These are phyloP conservation scores for Lerema accius DNA, from an alignment of 1,140 invertebrate species.

Conservation along the genomic window DNA sequence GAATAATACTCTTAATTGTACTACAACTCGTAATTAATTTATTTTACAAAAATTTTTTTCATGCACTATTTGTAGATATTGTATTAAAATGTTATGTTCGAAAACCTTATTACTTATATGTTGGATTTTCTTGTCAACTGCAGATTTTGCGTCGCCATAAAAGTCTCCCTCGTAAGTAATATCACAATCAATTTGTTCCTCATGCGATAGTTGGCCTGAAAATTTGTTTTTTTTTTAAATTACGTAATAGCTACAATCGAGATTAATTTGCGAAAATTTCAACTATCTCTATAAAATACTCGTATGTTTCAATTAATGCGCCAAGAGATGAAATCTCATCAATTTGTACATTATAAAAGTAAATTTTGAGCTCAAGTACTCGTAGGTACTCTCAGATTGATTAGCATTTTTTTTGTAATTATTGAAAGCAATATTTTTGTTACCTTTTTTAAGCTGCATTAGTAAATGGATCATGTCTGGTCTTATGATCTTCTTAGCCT, in stretches of 20 bases:
- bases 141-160: constrained; percentile 67
- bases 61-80: no score
- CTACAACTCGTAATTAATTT: no score
- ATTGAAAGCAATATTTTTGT: neutral
- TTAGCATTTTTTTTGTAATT: no score
- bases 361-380: no score
- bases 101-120: constrained; percentile 45
- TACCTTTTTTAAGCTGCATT: constrained; percentile 74
- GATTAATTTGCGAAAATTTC: no score
- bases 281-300: neutral
- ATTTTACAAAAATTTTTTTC: no score
- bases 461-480: constrained; percentile 82
- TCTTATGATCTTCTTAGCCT: constrained; percentile 66
- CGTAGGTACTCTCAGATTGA: no score
- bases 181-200: constrained; percentile 36
- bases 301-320: neutral
- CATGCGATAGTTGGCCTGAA: constrained; percentile 49
- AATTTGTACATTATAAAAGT: no score
- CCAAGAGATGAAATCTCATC: no score
- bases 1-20: no score
- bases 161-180: constrained; percentile 49
- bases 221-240: neutral
- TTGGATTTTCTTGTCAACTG: constrained; percentile 52
- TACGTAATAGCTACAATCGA: no score
- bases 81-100: no score